These are phyloP conservation scores for Florisuga fusca DNA, from an alignment of 2,797 vertebrate genomes.

Conservation along the genomic window DNA sequence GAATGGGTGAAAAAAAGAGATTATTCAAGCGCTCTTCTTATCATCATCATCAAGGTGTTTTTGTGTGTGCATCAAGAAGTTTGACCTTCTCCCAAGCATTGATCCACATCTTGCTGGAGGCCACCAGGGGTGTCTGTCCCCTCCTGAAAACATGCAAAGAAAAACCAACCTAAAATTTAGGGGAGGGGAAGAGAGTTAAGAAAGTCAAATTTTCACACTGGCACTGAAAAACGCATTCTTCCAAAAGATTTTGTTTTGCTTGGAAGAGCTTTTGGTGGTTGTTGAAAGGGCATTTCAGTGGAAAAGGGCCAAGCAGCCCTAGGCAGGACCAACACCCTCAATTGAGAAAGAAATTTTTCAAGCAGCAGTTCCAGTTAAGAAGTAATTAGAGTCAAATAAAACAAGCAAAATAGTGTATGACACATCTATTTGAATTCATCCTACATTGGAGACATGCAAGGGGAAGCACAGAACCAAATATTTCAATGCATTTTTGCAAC, in stretches of 20 bases:
- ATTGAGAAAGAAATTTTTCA: constrained; percentile 43
- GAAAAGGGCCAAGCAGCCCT: constrained; percentile 43
- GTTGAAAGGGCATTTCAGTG: constrained; percentile 46
- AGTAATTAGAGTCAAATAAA: constrained; percentile 66
- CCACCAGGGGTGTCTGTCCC: not conserved
- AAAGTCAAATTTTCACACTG: not conserved
- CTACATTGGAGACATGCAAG: not conserved
- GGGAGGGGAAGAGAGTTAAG: not conserved
- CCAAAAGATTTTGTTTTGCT: not conserved
- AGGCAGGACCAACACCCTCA: constrained; percentile 61
- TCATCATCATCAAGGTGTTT: not conserved
- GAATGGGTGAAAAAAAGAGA: not conserved
- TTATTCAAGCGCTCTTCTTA: not conserved
- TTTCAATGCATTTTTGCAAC: not conserved
- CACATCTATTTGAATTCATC: constrained; percentile 38
- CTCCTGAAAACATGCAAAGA: not conserved
- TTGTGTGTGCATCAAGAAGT: not conserved
- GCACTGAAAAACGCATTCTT: not conserved
- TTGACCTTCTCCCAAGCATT: not conserved
- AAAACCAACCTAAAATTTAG: not conserved
- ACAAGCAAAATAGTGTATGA: constrained; percentile 39
- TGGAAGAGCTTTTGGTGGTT: not conserved
- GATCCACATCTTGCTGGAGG: not conserved
- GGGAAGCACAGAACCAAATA: not conserved
- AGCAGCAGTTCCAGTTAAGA: constrained; percentile 25